Percentiles rank a stretch among this genome's conserved stretches.
Conservation (phyloP, 2,888 invertebrate genomes). For the Coelinius sp. region DNA sequence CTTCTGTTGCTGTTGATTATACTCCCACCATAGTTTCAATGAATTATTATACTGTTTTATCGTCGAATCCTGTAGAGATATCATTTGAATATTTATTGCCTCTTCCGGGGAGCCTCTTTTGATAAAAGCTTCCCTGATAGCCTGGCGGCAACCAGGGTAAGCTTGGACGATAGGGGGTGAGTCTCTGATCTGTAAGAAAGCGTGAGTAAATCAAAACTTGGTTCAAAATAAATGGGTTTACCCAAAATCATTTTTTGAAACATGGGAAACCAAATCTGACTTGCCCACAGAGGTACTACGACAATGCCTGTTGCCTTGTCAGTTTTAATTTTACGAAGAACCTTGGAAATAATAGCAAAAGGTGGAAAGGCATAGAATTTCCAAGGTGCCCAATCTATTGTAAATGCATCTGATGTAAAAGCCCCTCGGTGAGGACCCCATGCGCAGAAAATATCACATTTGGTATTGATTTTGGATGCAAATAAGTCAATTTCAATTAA, state of each 20-base stretch:
- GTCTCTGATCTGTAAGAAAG: conserved; percentile 43
- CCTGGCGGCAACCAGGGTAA: conserved; percentile 42
- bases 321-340: conserved; percentile 33
- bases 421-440: conserved; percentile 1
- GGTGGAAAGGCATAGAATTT: conserved; percentile 36
- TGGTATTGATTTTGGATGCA: conserved; percentile 31
- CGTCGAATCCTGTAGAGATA: conserved; percentile 39
- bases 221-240: conserved; percentile 45
- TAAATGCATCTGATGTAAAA: conserved; percentile 24
- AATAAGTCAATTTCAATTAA: conserved; percentile 33
- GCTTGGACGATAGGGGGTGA: conserved; percentile 29
- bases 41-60: too few species aligned
- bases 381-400: conserved; percentile 20
- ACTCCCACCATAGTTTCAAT: too few species aligned
- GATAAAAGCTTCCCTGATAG: conserved; percentile 38
- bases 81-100: conserved; percentile 32
- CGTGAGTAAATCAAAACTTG: conserved; percentile 37
- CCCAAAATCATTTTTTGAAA: not conserved
- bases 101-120: conserved; percentile 18
- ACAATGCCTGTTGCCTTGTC: conserved; percentile 53
- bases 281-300: conserved; percentile 51
- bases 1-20: too few species aligned
- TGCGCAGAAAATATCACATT: conserved; percentile 30
- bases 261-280: conserved; percentile 12
- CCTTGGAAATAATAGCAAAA: conserved; percentile 34